Percentiles rank a stretch among this genome's conserved stretches.
These are phyloP conservation scores for Muscidifurax raptorellus DNA, from an alignment of 1,140 invertebrate species.

Conservation along the genomic window DNA sequence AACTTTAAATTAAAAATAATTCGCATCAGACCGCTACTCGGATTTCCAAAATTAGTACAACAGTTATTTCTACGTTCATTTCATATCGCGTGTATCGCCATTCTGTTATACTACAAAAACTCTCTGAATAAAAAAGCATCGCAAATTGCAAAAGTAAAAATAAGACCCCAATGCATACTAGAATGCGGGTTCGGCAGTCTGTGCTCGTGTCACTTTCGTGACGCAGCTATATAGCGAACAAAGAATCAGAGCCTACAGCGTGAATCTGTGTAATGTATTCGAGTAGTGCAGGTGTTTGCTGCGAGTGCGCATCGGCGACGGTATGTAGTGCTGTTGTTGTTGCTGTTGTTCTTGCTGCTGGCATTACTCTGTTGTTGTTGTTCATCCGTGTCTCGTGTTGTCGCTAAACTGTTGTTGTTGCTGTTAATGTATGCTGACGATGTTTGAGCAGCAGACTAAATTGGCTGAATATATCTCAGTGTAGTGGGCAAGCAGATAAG, in stretches of 20 bases:
- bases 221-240: neutral
- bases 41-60: too few species aligned
- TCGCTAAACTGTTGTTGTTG: neutral
- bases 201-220: neutral
- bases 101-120: too few species aligned
- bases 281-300: neutral
- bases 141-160: neutral
- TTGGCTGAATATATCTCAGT: conserved; percentile 52
- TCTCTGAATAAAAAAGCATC: neutral
- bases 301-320: neutral
- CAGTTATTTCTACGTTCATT: too few species aligned
- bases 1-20: too few species aligned
- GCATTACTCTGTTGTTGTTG: neutral
- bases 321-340: neutral
- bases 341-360: neutral
- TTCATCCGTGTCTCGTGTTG: neutral
- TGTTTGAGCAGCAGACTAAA: conserved; percentile 69
- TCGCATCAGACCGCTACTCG: too few species aligned
- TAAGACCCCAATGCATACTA: neutral
- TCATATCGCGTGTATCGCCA: too few species aligned
- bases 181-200: neutral
- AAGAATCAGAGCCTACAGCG: neutral
- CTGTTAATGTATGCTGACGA: neutral
- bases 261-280: neutral
- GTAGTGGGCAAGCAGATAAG: neutral